Evolutionary conservation across 2,888 invertebrate genomes (phyloP), one percentile per base, ranked within the genome.

Genomic region (Erebia aethiops): DNA sequence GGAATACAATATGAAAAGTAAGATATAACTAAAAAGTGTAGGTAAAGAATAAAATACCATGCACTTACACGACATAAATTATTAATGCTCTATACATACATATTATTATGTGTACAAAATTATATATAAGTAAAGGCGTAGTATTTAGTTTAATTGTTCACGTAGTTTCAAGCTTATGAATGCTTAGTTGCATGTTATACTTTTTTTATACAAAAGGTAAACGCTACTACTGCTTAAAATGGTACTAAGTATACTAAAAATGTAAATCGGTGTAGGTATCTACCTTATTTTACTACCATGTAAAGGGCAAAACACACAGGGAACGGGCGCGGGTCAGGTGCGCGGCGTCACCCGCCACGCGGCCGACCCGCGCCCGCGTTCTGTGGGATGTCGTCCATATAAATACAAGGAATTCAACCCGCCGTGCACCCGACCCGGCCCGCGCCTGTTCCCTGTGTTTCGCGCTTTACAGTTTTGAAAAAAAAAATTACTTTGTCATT

Each of bases 21-120:
- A 21, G 13, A 41, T 35, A 14, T 58, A n/a, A n/a, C 51, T 64
- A 35, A 35, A 46, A 67, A 56, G 14, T 67, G 21, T 67, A n/a
- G n/a, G n/a, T n/a, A 67, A n/a, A 68, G 71, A 71, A 74, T 75
- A 74, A 64, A 71, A 76, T 75, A 75, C 77, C 77, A 77, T 77
- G 76, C 74, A 77, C 77, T 72, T 71, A 62, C 10, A 57, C 54
- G 21, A 16, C 26, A 58, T 26, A 51, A 56, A 43, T 43, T 35
- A 35, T 35, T 13, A n/a, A 67, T 18, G 35, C 26, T 57, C 8
- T 18, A 9, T 62, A 21, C 5, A 11, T 57, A 9, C 18, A n/a
- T 54, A 10, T 35, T 26, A 26, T 26, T 7, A 35, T 54, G 18
- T 52, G 16, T 52, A 13, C 49, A 14, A 35, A 35, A 7, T 35